Percentiles rank a stretch among this genome's conserved stretches.
Evolutionary conservation across 2,113 vertebrate species (phyloP).

Genomic region (Pogonocichla stellata): DNA sequence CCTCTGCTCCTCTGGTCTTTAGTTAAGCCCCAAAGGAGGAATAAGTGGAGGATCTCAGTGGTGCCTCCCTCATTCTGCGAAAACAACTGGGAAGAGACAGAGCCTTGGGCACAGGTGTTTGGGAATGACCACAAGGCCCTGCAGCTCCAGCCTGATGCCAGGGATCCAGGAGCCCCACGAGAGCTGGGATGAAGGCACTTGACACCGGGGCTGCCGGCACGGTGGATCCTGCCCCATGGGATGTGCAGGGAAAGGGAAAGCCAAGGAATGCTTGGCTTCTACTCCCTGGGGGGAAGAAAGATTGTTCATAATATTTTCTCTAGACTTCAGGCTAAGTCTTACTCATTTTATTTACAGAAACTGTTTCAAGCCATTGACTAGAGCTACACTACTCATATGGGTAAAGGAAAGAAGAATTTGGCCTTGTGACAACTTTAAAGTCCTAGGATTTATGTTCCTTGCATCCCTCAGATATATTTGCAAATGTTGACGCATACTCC

Average conservation of each 20-base stretch:
- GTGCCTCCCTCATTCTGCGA: neutral
- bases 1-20: neutral
- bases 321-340: slow-evolving; percentile 19
- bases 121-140: neutral
- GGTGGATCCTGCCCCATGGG: neutral
- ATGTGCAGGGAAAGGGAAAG: neutral
- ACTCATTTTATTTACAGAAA: slow-evolving; percentile 47
- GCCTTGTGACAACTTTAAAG: slow-evolving; percentile 39
- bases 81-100: neutral
- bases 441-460: slow-evolving; percentile 46
- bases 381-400: neutral
- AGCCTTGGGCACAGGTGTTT: neutral
- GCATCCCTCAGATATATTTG: slow-evolving; percentile 43
- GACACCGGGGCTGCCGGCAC: rapidly evolving
- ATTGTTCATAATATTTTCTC: slow-evolving; percentile 13
- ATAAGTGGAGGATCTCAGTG: neutral
- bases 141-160: rapidly evolving
- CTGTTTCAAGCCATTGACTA: neutral
- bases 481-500: slow-evolving; percentile 41
- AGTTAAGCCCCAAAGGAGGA: neutral
- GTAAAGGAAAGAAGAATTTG: slow-evolving; percentile 42
- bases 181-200: neutral
- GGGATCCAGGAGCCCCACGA: rapidly evolving
- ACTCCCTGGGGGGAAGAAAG: neutral
- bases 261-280: slow-evolving; percentile 43